These are phyloP conservation scores for Chelonoidis abingdonii DNA, from an alignment of 2,113 vertebrate genomes.

Conservation along the genomic window DNA sequence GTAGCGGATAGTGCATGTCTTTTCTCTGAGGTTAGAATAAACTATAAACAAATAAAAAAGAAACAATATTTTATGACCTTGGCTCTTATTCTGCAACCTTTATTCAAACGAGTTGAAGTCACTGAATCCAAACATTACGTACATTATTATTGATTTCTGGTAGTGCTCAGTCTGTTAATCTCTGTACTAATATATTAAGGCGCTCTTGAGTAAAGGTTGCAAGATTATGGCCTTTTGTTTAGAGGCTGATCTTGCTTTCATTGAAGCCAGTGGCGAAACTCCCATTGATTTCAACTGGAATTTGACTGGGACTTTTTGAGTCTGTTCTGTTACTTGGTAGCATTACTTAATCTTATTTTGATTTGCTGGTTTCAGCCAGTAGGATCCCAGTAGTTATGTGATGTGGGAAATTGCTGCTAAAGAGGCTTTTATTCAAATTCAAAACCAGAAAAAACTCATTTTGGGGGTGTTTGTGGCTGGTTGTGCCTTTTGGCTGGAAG, in stretches of 20 bases:
- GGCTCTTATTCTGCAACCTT: constrained; percentile 25
- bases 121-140: constrained; percentile 32
- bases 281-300: not conserved
- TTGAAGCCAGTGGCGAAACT: constrained; percentile 1
- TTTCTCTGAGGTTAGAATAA: constrained; percentile 4
- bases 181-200: not conserved
- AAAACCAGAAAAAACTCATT: constrained; percentile 54
- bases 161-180: not conserved
- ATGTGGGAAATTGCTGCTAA: constrained; percentile 45
- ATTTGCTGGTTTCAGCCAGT: constrained; percentile 47
- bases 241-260: not conserved
- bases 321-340: not conserved
- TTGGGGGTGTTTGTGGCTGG: constrained; percentile 6
- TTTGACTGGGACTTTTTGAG: constrained; percentile 18
- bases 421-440: not conserved
- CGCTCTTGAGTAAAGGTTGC: constrained; percentile 16
- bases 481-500: constrained; percentile 50
- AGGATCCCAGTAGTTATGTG: constrained; percentile 44
- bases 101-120: not conserved
- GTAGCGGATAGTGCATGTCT: not conserved
- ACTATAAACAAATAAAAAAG: not conserved
- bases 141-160: not conserved
- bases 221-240: rapidly evolving
- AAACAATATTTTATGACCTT: not conserved
- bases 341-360: constrained; percentile 61